These are phyloP conservation scores for Styela plicata DNA, from an alignment of 23 tunicate genomes.

Conservation along the genomic window DNA sequence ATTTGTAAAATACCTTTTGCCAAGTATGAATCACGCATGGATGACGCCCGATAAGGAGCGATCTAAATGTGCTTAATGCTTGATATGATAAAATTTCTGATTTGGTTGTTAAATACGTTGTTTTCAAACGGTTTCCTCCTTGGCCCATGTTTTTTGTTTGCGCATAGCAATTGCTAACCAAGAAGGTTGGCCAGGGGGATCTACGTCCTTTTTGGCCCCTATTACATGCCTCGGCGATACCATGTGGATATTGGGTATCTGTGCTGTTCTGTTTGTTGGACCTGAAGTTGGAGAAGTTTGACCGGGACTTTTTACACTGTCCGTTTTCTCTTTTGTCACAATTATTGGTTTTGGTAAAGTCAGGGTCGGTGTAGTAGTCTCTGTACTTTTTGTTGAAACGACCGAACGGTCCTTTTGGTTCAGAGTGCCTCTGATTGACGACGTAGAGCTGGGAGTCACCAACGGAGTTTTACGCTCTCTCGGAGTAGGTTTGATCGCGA, in stretches of 20 bases:
- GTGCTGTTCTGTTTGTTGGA: constrained; percentile 7
- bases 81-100: too few species aligned
- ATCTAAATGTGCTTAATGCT: too few species aligned
- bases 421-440: too few species aligned
- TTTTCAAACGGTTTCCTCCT: constrained; percentile 35
- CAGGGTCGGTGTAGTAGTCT: constrained; percentile 5
- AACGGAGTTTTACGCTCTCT: not conserved
- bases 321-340: not conserved
- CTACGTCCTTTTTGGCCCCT: not conserved
- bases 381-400: too few species aligned
- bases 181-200: constrained; percentile 22
- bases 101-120: too few species aligned
- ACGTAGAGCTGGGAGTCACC: too few species aligned
- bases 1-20: too few species aligned
- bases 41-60: too few species aligned
- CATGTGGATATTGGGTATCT: constrained; percentile 6
- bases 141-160: constrained; percentile 47
- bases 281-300: not conserved
- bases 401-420: too few species aligned
- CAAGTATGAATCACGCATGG: too few species aligned
- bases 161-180: constrained; percentile 60
- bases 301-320: not conserved
- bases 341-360: not conserved
- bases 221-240: not conserved
- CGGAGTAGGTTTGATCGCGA: not conserved